phyloP scores from a whole-genome alignment of 2,797 vertebrate genomes.

The Artibeus lituratus region DNA sequence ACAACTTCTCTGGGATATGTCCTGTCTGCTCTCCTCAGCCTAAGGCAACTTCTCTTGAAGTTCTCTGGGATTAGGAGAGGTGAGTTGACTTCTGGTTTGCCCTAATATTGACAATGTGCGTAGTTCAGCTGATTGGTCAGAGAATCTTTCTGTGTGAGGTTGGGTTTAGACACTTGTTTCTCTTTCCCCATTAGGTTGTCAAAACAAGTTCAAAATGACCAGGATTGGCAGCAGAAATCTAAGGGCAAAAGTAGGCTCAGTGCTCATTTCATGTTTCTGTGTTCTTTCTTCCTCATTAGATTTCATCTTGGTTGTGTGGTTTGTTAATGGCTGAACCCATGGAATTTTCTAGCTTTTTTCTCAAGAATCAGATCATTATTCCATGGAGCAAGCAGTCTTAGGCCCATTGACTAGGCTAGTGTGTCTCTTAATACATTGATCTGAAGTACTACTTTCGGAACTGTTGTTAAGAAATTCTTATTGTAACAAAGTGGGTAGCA shows the following conservation, averaged over 20 bases:
- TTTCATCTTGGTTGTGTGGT: background rate
- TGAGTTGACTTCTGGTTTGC: background rate
- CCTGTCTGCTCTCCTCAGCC: background rate
- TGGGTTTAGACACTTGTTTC: background rate
- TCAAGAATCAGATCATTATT: background rate
- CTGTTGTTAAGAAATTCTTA: background rate
- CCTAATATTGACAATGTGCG: background rate
- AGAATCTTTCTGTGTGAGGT: background rate
- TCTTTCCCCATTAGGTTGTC: background rate
- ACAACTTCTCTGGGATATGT: background rate
- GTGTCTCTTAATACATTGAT: background rate
- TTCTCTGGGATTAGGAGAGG: background rate
- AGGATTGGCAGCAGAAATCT: background rate
- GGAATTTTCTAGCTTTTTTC: conserved; percentile 7
- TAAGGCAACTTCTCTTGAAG: background rate
- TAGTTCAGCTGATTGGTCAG: background rate
- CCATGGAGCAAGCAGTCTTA: background rate
- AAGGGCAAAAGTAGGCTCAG: background rate
- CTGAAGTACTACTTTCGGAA: background rate
- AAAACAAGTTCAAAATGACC: background rate
- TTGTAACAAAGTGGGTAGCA: background rate
- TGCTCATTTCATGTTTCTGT: background rate
- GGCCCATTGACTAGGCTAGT: background rate
- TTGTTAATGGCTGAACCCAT: background rate
- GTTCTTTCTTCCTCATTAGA: background rate